Conservation (phyloP, 2,888 invertebrate species). For the Thymelicus lineola region DNA sequence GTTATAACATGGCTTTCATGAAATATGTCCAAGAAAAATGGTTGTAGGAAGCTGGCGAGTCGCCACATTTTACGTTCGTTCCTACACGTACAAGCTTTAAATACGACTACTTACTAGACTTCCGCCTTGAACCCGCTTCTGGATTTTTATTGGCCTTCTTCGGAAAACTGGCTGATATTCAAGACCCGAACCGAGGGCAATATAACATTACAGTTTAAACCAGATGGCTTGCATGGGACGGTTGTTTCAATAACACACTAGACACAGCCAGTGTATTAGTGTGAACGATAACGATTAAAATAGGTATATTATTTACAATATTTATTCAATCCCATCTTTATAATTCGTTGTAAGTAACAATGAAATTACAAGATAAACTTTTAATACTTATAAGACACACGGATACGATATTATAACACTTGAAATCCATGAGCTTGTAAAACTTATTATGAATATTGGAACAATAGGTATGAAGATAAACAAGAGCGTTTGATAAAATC, state of each 20-base stretch:
- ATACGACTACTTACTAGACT: slow-evolving; percentile 38
- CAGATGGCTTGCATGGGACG: slow-evolving; percentile 34
- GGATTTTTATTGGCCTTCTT: slow-evolving; percentile 38
- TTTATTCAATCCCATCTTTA: too few relatives aligned
- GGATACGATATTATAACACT: not conserved
- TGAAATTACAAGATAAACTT: too few relatives aligned
- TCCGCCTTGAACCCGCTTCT: slow-evolving; percentile 29
- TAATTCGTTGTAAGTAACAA: too few relatives aligned
- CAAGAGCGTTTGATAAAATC: slow-evolving; percentile 36
- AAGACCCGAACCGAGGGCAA: slow-evolving; percentile 24
- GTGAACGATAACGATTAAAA: too few relatives aligned
- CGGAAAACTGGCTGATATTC: slow-evolving; percentile 35
- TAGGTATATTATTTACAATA: too few relatives aligned
- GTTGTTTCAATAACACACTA: slow-evolving; percentile 10
- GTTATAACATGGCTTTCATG: slow-evolving; percentile 16
- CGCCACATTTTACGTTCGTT: slow-evolving; percentile 37
- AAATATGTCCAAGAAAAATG: slow-evolving; percentile 22
- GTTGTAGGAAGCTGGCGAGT: slow-evolving; percentile 23
- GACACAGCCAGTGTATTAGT: too few relatives aligned
- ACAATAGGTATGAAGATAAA: slow-evolving; percentile 38
- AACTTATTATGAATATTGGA: slow-evolving; percentile 1
- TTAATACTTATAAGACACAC: not conserved
- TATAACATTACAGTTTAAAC: slow-evolving; percentile 35
- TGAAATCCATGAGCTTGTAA: not conserved
- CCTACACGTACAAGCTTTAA: slow-evolving; percentile 36